phyloP scores from a whole-genome alignment of 2,113 vertebrate genomes.

The Meleagris gallopavo region DNA sequence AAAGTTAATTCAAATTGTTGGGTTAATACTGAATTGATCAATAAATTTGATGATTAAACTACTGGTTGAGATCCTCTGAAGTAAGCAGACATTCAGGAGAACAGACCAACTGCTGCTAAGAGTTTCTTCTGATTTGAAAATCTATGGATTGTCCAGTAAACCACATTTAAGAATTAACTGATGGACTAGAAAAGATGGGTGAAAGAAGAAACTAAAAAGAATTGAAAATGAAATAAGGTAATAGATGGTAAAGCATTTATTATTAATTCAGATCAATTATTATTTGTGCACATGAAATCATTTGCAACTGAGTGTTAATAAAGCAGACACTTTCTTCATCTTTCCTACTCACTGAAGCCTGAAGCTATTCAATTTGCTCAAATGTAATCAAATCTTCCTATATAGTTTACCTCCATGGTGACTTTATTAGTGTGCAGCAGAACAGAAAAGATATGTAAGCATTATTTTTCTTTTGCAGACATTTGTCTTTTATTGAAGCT shows the following conservation, averaged over 20 bases:
- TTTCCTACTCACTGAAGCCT: neutral
- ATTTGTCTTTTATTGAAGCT: neutral
- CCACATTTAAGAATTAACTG: neutral
- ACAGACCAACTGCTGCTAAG: neutral
- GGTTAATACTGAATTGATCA: neutral
- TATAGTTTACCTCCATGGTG: neutral
- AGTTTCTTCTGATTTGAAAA: neutral
- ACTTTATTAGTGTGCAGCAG: neutral
- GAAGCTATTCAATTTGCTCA: neutral
- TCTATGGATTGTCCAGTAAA: neutral
- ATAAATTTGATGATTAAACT: neutral
- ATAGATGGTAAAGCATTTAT: neutral
- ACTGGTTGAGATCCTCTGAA: neutral
- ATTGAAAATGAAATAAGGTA: neutral
- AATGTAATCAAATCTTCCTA: neutral
- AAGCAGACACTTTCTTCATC: neutral
- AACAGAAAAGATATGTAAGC: neutral
- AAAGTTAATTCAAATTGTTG: neutral
- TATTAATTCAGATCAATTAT: neutral
- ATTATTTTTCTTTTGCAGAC: neutral
- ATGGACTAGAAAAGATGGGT: neutral
- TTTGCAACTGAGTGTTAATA: neutral
- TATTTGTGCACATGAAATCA: neutral
- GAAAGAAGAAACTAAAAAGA: neutral
- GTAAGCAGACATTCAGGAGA: neutral